A percentile compares a stretch with the other conserved stretches of the same genome.
Conservation (phyloP, 2,888 invertebrate species). For the Oxyscelio sp. region DNA sequence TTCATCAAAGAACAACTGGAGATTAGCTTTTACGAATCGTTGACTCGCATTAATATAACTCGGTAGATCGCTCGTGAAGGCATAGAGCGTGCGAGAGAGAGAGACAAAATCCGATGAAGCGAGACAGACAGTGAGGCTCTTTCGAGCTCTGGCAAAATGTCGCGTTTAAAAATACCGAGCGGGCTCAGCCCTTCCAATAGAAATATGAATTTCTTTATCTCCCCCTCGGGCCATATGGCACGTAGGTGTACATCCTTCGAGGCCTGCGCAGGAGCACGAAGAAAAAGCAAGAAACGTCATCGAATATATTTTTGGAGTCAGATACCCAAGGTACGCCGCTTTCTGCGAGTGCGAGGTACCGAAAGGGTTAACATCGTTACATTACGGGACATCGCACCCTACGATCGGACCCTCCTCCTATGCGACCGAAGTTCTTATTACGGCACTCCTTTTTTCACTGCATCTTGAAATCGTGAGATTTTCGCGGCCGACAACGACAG, state of each 20-base stretch:
- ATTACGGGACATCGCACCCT: slow-evolving; percentile 56
- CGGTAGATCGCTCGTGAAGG: slow-evolving; percentile 61
- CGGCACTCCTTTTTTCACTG: slow-evolving; percentile 52
- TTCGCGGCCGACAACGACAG: slow-evolving; percentile 47
- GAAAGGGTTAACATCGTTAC: slow-evolving; percentile 65
- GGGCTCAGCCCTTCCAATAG: slow-evolving; percentile 82
- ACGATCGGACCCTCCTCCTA: slow-evolving; percentile 42
- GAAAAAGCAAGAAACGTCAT: slow-evolving; percentile 75
- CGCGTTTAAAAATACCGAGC: slow-evolving; percentile 80
- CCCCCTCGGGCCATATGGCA: slow-evolving; percentile 83
- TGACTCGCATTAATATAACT: slow-evolving; percentile 76
- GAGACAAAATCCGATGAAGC: slow-evolving; percentile 43
- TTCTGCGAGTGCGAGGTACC: slow-evolving; percentile 34
- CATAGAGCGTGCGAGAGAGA: slow-evolving; percentile 1
- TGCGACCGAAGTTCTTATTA: slow-evolving; percentile 65
- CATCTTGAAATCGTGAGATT: slow-evolving; percentile 67
- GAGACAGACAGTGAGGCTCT: slow-evolving; percentile 37
- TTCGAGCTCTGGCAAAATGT: slow-evolving; percentile 75
- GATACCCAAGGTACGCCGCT: slow-evolving; percentile 63
- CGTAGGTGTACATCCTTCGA: slow-evolving; percentile 80
- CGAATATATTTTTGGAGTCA: slow-evolving; percentile 73
- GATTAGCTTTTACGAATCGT: slow-evolving; percentile 76
- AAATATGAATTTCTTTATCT: slow-evolving; percentile 86
- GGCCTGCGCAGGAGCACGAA: slow-evolving; percentile 78
- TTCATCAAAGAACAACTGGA: slow-evolving; percentile 73